Percentiles rank a stretch among this genome's conserved stretches.
phyloP scores from a whole-genome alignment of 1,140 invertebrate species.

The Babylonia areolata region DNA sequence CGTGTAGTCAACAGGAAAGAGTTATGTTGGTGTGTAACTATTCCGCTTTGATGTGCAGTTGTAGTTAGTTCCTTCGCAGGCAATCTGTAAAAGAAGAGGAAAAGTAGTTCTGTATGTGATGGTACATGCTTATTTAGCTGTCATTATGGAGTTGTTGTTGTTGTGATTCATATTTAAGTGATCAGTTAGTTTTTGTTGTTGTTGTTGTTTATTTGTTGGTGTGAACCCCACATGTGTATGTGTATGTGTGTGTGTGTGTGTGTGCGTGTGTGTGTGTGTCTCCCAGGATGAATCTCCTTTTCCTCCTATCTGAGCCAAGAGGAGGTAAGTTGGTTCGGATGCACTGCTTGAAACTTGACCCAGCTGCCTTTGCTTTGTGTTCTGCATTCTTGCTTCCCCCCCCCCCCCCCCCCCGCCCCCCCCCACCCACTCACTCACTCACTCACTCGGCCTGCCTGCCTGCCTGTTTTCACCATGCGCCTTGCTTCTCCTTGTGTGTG shows the following conservation, averaged over 20 bases:
- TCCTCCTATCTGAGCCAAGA: neutral
- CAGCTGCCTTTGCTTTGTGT: neutral
- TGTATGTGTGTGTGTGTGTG: neutral
- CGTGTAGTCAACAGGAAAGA: neutral
- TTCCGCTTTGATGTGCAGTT: neutral
- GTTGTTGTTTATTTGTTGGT: neutral
- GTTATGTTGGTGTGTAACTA: neutral
- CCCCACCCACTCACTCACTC: no score
- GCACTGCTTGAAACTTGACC: neutral
- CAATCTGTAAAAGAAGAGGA: no score
- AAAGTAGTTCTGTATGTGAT: no score
- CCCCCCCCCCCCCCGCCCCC: no score
- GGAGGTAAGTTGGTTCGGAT: conserved; percentile 3
- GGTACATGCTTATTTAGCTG: neutral
- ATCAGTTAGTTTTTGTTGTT: neutral
- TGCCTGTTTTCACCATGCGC: no score
- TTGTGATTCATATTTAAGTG: neutral
- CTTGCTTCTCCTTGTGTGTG: no score
- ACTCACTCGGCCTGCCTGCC: no score
- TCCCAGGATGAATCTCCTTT: neutral
- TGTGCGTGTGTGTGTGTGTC: neutral
- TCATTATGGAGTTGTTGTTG: neutral
- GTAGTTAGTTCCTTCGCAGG: neutral
- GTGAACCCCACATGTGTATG: no score
- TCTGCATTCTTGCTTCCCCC: neutral